Conservation (phyloP, 2,113 vertebrate species). For the Tauraco erythrolophus region DNA sequence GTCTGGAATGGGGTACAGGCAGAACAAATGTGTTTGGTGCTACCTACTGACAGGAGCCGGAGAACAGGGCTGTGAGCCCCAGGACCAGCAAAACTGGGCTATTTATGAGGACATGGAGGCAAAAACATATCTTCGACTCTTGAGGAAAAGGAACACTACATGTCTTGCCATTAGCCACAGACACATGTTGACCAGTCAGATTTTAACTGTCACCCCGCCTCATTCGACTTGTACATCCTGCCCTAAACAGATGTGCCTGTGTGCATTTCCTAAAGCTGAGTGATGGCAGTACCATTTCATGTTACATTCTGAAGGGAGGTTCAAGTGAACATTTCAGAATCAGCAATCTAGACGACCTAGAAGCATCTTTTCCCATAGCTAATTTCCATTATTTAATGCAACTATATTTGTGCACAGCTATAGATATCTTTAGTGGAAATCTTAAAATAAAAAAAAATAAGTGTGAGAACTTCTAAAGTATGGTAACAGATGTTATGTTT, state of each 20-base stretch:
- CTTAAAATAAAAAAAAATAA: slow-evolving; percentile 9
- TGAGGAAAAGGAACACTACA: neutral
- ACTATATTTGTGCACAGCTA: neutral
- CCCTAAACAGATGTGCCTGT: neutral
- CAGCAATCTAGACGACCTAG: neutral
- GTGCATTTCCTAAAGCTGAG: neutral
- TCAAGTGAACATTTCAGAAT: neutral
- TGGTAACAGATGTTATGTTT: neutral
- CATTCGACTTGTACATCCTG: neutral
- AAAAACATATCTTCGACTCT: neutral
- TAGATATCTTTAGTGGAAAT: neutral
- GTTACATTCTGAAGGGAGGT: neutral
- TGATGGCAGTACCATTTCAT: neutral
- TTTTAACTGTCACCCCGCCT: neutral
- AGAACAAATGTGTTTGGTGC: neutral
- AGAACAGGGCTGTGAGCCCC: neutral
- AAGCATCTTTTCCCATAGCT: neutral
- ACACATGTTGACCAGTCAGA: neutral
- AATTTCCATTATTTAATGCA: neutral
- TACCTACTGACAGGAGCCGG: neutral
- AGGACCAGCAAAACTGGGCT: neutral
- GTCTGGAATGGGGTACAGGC: neutral
- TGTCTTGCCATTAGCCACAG: neutral
- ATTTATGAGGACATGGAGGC: neutral
- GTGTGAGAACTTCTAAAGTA: neutral